Evolutionary conservation across 1,140 invertebrate species (phyloP).

Genomic region (Drosophila nebulosa): DNA sequence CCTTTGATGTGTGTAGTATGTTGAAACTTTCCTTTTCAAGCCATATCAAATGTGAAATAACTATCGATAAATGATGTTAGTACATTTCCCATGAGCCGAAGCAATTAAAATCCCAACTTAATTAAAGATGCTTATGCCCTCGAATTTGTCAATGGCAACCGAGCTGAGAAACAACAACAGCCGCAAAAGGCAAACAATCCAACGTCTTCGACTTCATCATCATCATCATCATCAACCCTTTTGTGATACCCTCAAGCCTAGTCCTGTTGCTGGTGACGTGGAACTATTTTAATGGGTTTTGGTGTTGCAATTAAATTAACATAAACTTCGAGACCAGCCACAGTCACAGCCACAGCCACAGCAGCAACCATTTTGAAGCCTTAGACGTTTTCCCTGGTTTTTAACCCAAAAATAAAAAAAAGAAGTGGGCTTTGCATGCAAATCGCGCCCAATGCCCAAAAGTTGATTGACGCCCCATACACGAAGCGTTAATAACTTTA

Average conservation of each 20-base stretch:
- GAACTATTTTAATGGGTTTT: constrained; percentile 73
- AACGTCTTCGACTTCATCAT: background rate
- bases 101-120: constrained; percentile 70
- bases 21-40: constrained; percentile 11
- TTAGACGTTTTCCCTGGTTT: constrained; percentile 53
- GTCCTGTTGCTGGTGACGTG: constrained; percentile 46
- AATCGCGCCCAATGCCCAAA: constrained; percentile 46
- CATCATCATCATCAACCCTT: constrained; percentile 36
- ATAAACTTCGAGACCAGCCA: constrained; percentile 55
- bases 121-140: constrained; percentile 52
- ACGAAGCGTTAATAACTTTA: constrained; percentile 78
- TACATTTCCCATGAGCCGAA: constrained; percentile 46
- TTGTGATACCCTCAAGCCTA: background rate
- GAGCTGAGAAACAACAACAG: constrained; percentile 32
- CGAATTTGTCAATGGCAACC: constrained; percentile 71
- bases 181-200: constrained; percentile 66
- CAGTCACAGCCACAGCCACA: too few species aligned
- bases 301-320: constrained; percentile 78
- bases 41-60: constrained; percentile 66
- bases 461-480: constrained; percentile 68
- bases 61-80: constrained; percentile 70
- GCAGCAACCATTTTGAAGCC: constrained; percentile 29
- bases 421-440: constrained; percentile 38
- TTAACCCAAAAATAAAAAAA: constrained; percentile 49
- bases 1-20: constrained; percentile 55